A percentile compares a stretch with the other conserved stretches of the same genome.
phyloP scores from a whole-genome alignment of 2,113 vertebrate genomes.

The Centropristis striata region DNA sequence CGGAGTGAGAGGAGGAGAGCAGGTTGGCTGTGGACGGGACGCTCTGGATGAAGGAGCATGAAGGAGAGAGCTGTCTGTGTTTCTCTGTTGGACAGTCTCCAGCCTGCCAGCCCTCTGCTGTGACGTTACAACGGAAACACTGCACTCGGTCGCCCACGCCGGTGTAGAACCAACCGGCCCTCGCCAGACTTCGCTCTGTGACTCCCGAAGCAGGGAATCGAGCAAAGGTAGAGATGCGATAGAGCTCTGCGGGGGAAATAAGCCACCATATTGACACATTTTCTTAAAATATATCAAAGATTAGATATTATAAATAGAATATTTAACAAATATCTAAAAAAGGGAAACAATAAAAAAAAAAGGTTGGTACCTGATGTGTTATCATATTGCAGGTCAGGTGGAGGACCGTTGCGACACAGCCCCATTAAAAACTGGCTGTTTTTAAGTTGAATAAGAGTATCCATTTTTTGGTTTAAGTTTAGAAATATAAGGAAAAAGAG shows the following conservation, averaged over 20 bases:
- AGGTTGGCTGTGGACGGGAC: slow-evolving; percentile 82
- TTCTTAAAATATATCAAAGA: neutral
- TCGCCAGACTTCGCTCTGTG: slow-evolving; percentile 93
- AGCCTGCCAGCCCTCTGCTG: slow-evolving; percentile 92
- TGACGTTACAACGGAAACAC: slow-evolving; percentile 94
- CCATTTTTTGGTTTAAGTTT: slow-evolving; percentile 81
- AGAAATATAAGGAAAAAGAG: slow-evolving; percentile 73
- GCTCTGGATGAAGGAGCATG: slow-evolving; percentile 92
- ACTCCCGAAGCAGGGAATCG: slow-evolving; percentile 87
- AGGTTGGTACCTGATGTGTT: slow-evolving; percentile 85
- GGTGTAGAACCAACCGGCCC: slow-evolving; percentile 96
- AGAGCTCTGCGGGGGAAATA: slow-evolving; percentile 89
- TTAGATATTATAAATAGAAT: neutral
- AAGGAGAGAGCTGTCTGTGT: slow-evolving; percentile 91
- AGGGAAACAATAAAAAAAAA: neutral
- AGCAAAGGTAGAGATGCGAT: slow-evolving; percentile 93
- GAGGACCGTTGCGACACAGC: slow-evolving; percentile 85
- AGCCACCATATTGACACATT: neutral
- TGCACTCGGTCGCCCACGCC: slow-evolving; percentile 92
- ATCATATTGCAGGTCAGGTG: slow-evolving; percentile 91
- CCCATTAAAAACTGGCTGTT: slow-evolving; percentile 86
- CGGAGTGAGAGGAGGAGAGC: slow-evolving; percentile 86
- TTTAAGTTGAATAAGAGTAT: slow-evolving; percentile 86
- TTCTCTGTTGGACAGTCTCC: slow-evolving; percentile 93
- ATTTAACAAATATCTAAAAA: neutral